Base-by-base conservation (phyloP, 2,888 invertebrate species). In the Carpatolechia fugitivella region DNA sequence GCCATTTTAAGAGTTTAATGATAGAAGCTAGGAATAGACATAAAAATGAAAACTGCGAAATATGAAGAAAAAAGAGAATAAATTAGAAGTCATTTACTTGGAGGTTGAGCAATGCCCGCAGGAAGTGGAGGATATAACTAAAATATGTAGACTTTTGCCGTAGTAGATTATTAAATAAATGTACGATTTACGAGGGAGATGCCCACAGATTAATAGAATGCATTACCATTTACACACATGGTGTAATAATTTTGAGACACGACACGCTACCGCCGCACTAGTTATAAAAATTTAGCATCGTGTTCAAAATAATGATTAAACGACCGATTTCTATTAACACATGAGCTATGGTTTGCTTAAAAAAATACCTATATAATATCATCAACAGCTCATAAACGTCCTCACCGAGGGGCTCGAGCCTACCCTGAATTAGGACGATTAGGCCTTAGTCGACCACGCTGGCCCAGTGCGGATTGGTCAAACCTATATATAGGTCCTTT, bases 81-180 rank as follows among this genome's bases (percentile, higher is more conserved):
- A 16, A 53, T 66, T 65, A 66, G 60, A 50, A 70, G 66, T 62
- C 56, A 68, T 71, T 73, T 58, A 67, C 60, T 72, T 66, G 69
- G 76, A 75, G 78, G 76, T 68, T 72, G 78, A 68, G 33, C 75
- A 71, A 72, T 71, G 70, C 56, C 62, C 72, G 69, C 74, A 70
- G 79, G 78, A 79, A 75, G 69, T 68, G 48, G 61, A 65, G 56
- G 64, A 66, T 60, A 66, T 70, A 68, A 71, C 65, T 63, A 70
- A 64, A 64, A 64, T 68, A 66, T 72, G n/a, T 68, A 70, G 58
- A 55, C 63, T 66, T 65, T 55, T 36, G 49, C 49, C 44, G 36
- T 50, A 49, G 54, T n/a, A n/a, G n/a, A n/a, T n/a, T n/a, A 59
- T 59, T 61, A 62, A 62, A 64, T 69, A 74, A 70, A 68, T 62